Conservation (phyloP, 2,797 vertebrate genomes). For the Tauraco hartlaubi region DNA sequence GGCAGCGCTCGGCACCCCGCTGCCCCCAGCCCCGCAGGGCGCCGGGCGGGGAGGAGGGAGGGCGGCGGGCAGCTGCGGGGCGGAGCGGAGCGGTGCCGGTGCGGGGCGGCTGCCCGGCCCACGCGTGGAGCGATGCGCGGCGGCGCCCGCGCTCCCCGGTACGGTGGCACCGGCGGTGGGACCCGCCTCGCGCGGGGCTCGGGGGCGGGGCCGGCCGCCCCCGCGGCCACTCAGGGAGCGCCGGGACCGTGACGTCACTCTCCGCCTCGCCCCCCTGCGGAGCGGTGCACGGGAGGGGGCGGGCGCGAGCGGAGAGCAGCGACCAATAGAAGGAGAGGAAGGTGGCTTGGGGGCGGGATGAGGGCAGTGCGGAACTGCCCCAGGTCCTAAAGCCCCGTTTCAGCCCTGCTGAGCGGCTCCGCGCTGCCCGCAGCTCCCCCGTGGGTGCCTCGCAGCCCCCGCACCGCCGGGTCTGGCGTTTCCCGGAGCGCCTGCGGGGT, state of each 20-base stretch:
- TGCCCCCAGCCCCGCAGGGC: neutral
- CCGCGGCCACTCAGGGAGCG: neutral
- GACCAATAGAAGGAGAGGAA: neutral
- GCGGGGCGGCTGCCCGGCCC: neutral
- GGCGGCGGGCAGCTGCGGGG: neutral
- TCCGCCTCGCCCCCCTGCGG: neutral
- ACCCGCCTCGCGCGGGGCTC: conserved; percentile 68
- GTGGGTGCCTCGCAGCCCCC: fast-evolving
- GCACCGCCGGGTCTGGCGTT: fast-evolving
- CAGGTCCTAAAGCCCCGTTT: neutral
- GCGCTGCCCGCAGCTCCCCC: no score
- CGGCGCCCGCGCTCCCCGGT: no score
- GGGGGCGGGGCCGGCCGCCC: neutral
- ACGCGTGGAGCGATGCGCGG: neutral
- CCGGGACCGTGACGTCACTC: fast-evolving
- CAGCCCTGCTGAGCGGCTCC: fast-evolving
- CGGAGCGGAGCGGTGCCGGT: neutral
- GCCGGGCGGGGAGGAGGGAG: neutral
- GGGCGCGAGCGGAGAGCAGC: fast-evolving
- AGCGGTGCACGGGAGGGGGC: neutral
- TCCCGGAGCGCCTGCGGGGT: neutral
- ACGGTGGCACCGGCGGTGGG: neutral
- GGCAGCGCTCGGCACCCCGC: no score
- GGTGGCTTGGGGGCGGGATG: neutral
- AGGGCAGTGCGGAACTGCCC: neutral